Evolutionary conservation across 1,140 invertebrate genomes (phyloP).

Genomic region (Drosophila littoralis): DNA sequence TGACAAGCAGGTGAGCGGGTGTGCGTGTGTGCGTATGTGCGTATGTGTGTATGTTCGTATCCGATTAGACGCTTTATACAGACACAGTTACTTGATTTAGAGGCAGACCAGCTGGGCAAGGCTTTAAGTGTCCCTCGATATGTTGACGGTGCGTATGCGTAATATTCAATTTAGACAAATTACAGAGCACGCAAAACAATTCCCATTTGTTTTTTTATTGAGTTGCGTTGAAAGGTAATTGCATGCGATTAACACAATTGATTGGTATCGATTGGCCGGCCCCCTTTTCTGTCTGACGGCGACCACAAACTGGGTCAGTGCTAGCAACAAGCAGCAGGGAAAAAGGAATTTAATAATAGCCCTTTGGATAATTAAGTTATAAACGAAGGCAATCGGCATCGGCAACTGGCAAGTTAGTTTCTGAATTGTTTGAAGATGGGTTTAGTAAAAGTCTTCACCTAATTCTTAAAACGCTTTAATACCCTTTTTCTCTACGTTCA

Average conservation of each 20-base stretch:
- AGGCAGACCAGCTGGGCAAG: conserved; percentile 15
- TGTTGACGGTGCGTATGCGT: conserved; percentile 69
- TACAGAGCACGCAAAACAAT: conserved; percentile 39
- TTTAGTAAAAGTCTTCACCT: neutral
- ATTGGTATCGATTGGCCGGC: conserved; percentile 63
- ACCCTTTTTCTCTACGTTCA: neutral
- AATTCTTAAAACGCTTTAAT: neutral
- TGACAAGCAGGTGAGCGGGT: conserved; percentile 3
- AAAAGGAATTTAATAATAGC: conserved; percentile 23
- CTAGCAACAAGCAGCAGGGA: neutral
- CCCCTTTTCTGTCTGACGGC: too few species aligned
- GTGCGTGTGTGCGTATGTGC: conserved; percentile 10
- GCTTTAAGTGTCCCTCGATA: conserved; percentile 58
- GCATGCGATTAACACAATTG: conserved; percentile 51
- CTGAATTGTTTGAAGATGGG: neutral
- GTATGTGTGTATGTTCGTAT: conserved; percentile 25
- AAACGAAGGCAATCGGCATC: conserved; percentile 25
- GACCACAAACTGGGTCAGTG: conserved; percentile 4
- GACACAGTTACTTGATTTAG: conserved; percentile 38
- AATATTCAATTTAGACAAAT: conserved; percentile 75
- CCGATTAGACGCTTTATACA: conserved; percentile 65
- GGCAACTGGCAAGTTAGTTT: conserved; percentile 14
- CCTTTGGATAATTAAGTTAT: conserved; percentile 39
- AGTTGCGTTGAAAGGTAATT: conserved; percentile 44
- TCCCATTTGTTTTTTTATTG: conserved; percentile 13